A percentile compares a stretch with the other conserved stretches of the same genome.
phyloP scores from a whole-genome alignment of 2,113 vertebrate species.

The Varanus salvator region DNA sequence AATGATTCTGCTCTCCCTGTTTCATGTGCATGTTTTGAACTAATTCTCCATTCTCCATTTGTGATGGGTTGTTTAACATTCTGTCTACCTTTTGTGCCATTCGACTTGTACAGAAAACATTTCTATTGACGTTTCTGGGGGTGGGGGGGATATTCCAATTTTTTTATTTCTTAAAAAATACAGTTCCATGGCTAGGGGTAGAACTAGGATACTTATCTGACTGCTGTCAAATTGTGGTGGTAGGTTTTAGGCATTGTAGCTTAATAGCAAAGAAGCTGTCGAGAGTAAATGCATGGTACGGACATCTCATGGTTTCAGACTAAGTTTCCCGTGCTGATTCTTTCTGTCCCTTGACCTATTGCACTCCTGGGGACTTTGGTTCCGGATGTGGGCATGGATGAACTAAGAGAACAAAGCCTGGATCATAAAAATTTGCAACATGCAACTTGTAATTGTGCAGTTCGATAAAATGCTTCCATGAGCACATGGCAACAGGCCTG shows the following conservation, averaged over 20 bases:
- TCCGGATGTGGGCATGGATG: slow-evolving; percentile 74
- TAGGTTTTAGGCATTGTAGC: slow-evolving; percentile 84
- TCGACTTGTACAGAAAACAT: slow-evolving; percentile 84
- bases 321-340: slow-evolving; percentile 51
- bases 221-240: slow-evolving; percentile 80
- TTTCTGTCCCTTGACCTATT: slow-evolving; percentile 62
- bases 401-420: slow-evolving; percentile 42
- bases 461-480: background rate
- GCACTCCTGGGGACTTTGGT: slow-evolving; percentile 75
- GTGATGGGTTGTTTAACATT: slow-evolving; percentile 75
- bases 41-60: slow-evolving; percentile 77
- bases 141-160: slow-evolving; percentile 43
- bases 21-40: slow-evolving; percentile 80
- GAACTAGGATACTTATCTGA: slow-evolving; percentile 82
- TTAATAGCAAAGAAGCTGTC: slow-evolving; percentile 83
- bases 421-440: slow-evolving; percentile 5
- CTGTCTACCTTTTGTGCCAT: slow-evolving; percentile 80
- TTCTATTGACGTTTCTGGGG: slow-evolving; percentile 81
- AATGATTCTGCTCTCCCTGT: slow-evolving; percentile 78
- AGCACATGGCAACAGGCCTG: slow-evolving; percentile 20
- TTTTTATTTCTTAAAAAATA: slow-evolving; percentile 56
- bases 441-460: slow-evolving; percentile 32
- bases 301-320: slow-evolving; percentile 78
- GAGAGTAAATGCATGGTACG: slow-evolving; percentile 85
- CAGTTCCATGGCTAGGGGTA: slow-evolving; percentile 83